Conservation (phyloP, 1,140 invertebrate genomes). For the Drosophila baimaii region DNA sequence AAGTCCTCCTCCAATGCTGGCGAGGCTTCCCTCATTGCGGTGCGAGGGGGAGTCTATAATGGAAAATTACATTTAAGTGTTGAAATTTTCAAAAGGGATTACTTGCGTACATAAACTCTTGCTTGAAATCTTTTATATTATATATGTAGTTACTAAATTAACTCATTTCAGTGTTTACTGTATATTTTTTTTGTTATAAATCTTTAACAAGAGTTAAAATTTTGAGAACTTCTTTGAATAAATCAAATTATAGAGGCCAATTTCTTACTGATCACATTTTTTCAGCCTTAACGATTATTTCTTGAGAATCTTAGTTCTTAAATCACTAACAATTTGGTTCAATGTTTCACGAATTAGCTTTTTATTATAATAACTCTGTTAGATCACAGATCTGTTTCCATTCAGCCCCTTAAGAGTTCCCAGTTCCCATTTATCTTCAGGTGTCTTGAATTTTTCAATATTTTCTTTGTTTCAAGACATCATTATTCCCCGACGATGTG, state of each 20-base stretch:
- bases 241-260: background rate
- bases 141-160: background rate
- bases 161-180: background rate
- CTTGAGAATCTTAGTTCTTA: background rate
- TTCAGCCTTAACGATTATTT: background rate
- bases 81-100: background rate
- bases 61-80: background rate
- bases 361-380: background rate
- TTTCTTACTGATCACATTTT: background rate
- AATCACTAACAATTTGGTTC: background rate
- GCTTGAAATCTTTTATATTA: background rate
- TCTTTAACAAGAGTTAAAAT: background rate
- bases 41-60: slow-evolving; percentile 65
- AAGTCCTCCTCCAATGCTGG: slow-evolving; percentile 1
- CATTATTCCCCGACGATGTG: background rate
- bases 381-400: background rate
- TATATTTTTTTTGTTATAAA: background rate
- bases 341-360: background rate
- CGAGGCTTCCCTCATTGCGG: slow-evolving; percentile 51
- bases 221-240: background rate
- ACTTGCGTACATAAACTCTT: background rate
- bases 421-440: background rate
- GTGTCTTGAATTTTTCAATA: background rate
- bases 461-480: too few relatives aligned
- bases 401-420: background rate